Evolutionary conservation across 1,140 invertebrate genomes (phyloP).

Genomic region (Bombus affinis): DNA sequence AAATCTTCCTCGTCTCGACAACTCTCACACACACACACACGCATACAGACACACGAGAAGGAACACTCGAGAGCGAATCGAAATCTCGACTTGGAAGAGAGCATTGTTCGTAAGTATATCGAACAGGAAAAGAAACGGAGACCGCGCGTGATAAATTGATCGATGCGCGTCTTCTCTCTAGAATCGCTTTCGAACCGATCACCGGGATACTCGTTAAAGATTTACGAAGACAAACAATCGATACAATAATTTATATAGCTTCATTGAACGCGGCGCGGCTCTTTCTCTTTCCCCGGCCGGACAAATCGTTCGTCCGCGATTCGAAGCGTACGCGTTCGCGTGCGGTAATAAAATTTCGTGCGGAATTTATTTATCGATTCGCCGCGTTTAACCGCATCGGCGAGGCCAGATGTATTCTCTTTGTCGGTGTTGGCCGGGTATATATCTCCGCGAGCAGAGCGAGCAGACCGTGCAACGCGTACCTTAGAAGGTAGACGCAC

Average conservation of each 20-base stretch:
- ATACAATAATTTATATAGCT: slow-evolving; percentile 33
- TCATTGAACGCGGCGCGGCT: slow-evolving; percentile 18
- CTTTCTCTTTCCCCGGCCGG: not conserved
- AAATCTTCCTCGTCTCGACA: no score
- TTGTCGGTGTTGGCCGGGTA: slow-evolving; percentile 41
- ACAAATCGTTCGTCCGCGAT: slow-evolving; percentile 34
- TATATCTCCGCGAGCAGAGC: slow-evolving; percentile 44
- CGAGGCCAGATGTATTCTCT: slow-evolving; percentile 35
- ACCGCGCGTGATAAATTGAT: slow-evolving; percentile 10
- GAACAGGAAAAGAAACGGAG: not conserved
- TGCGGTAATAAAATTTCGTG: slow-evolving; percentile 47
- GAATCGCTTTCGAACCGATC: not conserved
- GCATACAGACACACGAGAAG: no score
- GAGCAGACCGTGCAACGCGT: slow-evolving; percentile 7
- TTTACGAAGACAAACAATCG: slow-evolving; percentile 45
- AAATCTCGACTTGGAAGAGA: not conserved
- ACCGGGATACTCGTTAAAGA: slow-evolving; percentile 11
- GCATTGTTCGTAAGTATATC: not conserved
- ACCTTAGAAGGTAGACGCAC: slow-evolving; percentile 67
- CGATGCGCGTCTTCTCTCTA: not conserved
- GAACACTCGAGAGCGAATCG: not conserved
- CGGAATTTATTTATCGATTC: slow-evolving; percentile 54
- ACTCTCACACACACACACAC: fast-evolving
- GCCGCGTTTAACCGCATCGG: slow-evolving; percentile 30
- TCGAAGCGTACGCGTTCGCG: slow-evolving; percentile 2